Conservation (phyloP, 2,113 vertebrate genomes). For the Sclerurus mexicanus region DNA sequence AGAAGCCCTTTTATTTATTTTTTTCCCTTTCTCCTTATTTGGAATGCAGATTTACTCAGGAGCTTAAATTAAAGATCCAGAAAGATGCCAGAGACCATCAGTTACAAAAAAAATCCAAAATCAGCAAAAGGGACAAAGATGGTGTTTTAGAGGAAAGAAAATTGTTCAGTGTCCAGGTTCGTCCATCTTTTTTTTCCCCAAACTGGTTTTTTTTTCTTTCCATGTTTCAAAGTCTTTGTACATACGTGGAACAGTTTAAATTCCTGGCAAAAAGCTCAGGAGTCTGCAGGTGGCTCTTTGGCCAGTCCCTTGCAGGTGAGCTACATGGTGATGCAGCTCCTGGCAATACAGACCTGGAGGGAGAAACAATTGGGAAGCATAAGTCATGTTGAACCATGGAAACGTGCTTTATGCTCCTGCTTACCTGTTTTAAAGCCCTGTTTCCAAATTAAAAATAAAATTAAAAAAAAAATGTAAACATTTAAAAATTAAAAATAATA, state of each 20-base stretch:
- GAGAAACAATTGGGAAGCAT: background rate
- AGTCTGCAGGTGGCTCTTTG: background rate
- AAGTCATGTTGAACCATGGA: background rate
- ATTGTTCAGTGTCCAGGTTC: conserved; percentile 66
- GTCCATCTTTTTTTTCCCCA: background rate
- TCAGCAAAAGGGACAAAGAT: conserved; percentile 72
- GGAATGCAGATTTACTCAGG: conserved; percentile 77
- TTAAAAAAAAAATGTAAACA: background rate
- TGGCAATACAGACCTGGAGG: background rate
- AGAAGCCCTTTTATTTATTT: background rate
- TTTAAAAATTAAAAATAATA: background rate
- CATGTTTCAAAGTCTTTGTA: background rate
- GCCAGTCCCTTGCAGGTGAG: background rate
- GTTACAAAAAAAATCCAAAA: conserved; percentile 76
- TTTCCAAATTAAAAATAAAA: background rate
- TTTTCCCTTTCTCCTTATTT: background rate
- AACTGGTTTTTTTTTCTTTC: background rate
- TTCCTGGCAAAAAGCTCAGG: background rate
- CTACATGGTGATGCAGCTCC: background rate
- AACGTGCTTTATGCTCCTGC: background rate
- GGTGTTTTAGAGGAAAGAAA: conserved; percentile 73
- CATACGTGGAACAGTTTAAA: background rate
- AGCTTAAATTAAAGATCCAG: conserved; percentile 81
- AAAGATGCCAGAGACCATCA: conserved; percentile 79
- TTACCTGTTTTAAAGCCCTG: background rate